Evolutionary conservation across 1,140 invertebrate genomes (phyloP).

Genomic region (Rhynchophorus ferrugineus): DNA sequence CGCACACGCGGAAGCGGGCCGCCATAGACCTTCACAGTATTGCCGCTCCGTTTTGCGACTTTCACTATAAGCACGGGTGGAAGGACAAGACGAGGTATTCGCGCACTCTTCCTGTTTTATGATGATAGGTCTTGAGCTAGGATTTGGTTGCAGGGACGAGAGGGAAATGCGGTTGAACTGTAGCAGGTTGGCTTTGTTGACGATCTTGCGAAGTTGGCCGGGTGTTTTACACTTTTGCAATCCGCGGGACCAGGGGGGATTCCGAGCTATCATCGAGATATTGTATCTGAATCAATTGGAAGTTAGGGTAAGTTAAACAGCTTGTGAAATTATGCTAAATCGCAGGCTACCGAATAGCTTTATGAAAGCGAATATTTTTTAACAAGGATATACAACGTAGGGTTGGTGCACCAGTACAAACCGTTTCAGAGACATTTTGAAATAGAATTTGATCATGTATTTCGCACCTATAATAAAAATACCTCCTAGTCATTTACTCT

Average conservation of each 20-base stretch:
- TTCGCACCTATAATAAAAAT: no score
- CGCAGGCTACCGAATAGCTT: no score
- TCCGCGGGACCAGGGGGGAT: slow-evolving; percentile 59
- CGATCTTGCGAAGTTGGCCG: slow-evolving; percentile 82
- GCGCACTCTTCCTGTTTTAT: slow-evolving; percentile 4
- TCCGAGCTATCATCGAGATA: slow-evolving; percentile 79
- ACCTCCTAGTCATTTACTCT: no score
- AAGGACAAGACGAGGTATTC: slow-evolving; percentile 36
- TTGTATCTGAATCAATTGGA: slow-evolving; percentile 81
- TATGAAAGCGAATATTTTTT: no score
- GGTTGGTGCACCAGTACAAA: no score
- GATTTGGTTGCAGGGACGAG: slow-evolving; percentile 63
- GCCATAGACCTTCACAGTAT: slow-evolving; percentile 73
- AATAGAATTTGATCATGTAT: no score
- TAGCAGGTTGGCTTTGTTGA: slow-evolving; percentile 74
- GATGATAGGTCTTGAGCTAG: not conserved
- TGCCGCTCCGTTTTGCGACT: slow-evolving; percentile 87
- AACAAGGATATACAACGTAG: no score
- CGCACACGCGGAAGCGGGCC: slow-evolving; percentile 65
- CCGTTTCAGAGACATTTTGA: no score
- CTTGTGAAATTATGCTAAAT: no score
- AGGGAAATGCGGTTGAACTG: slow-evolving; percentile 73
- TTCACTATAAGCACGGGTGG: slow-evolving; percentile 59
- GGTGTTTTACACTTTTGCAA: slow-evolving; percentile 80
- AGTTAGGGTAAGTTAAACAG: slow-evolving; percentile 65